A percentile compares a stretch with the other conserved stretches of the same genome.
Evolutionary conservation across 2,113 vertebrate genomes (phyloP).

Genomic region (Oceanodroma tethys): DNA sequence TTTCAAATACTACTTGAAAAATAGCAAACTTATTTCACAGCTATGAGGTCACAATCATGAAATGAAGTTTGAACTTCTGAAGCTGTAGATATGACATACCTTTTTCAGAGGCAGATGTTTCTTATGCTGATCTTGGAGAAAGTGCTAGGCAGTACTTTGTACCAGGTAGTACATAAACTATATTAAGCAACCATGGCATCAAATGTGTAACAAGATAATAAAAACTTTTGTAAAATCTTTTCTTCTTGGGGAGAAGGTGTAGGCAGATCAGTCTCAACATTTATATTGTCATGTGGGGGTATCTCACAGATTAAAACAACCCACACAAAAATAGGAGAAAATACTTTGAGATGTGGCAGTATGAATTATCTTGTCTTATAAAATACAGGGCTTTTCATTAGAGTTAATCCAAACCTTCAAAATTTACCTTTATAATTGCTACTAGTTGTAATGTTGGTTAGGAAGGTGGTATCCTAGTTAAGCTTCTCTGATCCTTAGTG

Average conservation of each 20-base stretch:
- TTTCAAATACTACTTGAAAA: background rate
- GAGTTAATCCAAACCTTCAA: background rate
- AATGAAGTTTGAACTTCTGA: background rate
- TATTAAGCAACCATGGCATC: background rate
- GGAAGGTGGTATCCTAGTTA: background rate
- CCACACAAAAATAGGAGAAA: background rate
- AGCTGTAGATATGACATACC: background rate
- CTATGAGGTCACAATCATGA: background rate
- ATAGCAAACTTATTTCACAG: background rate
- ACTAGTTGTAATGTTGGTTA: background rate
- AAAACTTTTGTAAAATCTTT: background rate
- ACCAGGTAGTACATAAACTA: background rate
- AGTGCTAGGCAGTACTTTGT: background rate
- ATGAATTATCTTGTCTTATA: background rate
- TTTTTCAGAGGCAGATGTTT: background rate
- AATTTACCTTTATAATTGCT: background rate
- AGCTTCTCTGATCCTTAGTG: background rate
- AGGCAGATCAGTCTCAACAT: background rate
- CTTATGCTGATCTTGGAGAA: background rate
- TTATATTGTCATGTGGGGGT: fast-evolving
- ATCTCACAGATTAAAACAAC: background rate
- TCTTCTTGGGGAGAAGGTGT: background rate
- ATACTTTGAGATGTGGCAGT: background rate
- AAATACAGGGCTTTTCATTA: background rate
- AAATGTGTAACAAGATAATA: background rate